Percentiles rank a stretch among this genome's conserved stretches.
Evolutionary conservation across 1,140 invertebrate genomes (phyloP).

Genomic region (Cardiocondyla obscurior): DNA sequence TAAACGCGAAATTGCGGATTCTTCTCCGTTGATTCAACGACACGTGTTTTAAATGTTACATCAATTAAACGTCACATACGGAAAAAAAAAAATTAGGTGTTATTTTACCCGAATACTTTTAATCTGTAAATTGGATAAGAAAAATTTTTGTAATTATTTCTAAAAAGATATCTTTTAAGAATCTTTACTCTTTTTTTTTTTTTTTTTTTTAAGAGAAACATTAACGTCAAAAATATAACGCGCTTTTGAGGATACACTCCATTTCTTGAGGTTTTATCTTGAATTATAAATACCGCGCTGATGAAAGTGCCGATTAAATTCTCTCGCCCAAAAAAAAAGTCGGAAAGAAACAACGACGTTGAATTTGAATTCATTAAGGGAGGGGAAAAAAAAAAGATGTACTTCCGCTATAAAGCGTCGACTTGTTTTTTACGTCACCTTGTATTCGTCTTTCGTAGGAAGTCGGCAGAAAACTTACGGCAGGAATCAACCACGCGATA

Average conservation of each 20-base stretch:
- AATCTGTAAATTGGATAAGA: not conserved
- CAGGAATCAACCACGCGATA: constrained; percentile 67
- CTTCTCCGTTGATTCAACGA: too few relatives aligned
- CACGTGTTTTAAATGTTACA: not conserved
- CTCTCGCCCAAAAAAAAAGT: not conserved
- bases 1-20: not conserved
- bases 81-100: not conserved
- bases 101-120: not conserved
- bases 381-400: too few relatives aligned
- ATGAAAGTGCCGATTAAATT: constrained; percentile 1
- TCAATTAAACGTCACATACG: not conserved
- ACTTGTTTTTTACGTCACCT: constrained; percentile 33
- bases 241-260: not conserved
- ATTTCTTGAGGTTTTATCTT: not conserved
- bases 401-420: not conserved
- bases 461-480: constrained; percentile 44
- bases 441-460: constrained; percentile 46
- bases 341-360: not conserved
- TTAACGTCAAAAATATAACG: not conserved
- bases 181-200: not conserved
- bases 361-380: not conserved
- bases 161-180: not conserved
- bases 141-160: not conserved
- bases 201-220: not conserved
- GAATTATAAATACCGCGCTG: not conserved